Evolutionary conservation across 2,797 vertebrate genomes (phyloP), one percentile per base, ranked within the genome.

Genomic region (Rhyacichthys aspro): DNA sequence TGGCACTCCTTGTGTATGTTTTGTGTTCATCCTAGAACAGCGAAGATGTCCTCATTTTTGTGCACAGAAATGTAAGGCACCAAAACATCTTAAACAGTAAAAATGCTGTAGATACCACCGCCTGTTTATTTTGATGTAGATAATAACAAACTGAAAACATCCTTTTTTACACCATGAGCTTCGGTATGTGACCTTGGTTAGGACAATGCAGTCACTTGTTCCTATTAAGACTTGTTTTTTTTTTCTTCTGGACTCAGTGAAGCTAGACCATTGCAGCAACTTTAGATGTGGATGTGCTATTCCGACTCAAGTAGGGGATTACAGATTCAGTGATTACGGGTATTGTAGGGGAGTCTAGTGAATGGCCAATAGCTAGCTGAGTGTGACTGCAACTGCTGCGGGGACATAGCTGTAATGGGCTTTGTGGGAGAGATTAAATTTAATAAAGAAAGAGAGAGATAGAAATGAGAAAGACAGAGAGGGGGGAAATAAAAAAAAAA

Each of bases 251-350:
- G 45, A 70, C 49, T 54, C 68, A 72, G 52, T 64, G 76, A 83
- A 69, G 70, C 60, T 59, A 60, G 64, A 75, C 70, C 70, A 76
- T 79, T 76, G 83, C 76, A 73, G 76, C 61, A 67, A 78, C 77
- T 70, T 74, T 61, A 43, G 42, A 74, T 79, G 56, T 43, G 55
- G 70, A 74, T 79, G 73, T 78, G 61, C 77, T 63, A 46, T 74
- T 81, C 68, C 72, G 67, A 78, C 72, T 79, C 67, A 71, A 87
- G 79, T 71, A 76, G 72, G 67, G 80, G 83, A 86, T 89, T 85
- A 85, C 86, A 76, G 87, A 86, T 88, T 87, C 73, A 80, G 69
- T 88, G 86, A 90, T 91, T 88, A 84, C 16, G 67, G 76, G 65
- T 82, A 86, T 88, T 86, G 83, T 79, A 55, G 75, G 49, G 55